Conservation (phyloP, 2,797 vertebrate genomes). For the Myotis pilosus region DNA sequence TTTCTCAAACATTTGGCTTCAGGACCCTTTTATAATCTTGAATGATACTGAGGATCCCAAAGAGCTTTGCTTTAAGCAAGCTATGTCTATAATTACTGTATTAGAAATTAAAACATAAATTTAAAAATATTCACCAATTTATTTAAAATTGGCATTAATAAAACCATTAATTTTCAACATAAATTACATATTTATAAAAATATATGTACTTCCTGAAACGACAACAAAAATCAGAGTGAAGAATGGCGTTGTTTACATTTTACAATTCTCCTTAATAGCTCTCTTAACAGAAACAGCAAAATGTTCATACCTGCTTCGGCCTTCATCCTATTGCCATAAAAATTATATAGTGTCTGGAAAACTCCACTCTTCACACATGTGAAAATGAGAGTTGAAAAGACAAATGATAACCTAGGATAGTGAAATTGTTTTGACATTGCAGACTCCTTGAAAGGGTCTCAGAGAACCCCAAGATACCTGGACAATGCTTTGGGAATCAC, state of each 20-base stretch:
- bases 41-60: background rate
- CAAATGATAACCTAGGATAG: background rate
- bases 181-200: background rate
- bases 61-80: background rate
- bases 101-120: background rate
- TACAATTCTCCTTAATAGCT: background rate
- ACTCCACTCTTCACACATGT: background rate
- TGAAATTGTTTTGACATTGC: background rate
- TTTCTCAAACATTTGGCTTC: background rate
- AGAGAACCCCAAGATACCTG: background rate
- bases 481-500: background rate
- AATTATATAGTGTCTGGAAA: slow-evolving; percentile 16
- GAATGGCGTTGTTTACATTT: background rate
- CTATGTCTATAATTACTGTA: background rate
- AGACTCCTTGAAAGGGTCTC: background rate
- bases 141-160: background rate
- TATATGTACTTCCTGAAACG: background rate
- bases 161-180: background rate
- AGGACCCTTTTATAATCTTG: background rate
- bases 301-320: background rate
- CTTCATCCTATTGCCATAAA: background rate
- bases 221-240: background rate
- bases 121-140: background rate
- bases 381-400: background rate
- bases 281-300: background rate